Conservation (phyloP, 2,113 vertebrate species). For the Pardalotus punctatus region DNA sequence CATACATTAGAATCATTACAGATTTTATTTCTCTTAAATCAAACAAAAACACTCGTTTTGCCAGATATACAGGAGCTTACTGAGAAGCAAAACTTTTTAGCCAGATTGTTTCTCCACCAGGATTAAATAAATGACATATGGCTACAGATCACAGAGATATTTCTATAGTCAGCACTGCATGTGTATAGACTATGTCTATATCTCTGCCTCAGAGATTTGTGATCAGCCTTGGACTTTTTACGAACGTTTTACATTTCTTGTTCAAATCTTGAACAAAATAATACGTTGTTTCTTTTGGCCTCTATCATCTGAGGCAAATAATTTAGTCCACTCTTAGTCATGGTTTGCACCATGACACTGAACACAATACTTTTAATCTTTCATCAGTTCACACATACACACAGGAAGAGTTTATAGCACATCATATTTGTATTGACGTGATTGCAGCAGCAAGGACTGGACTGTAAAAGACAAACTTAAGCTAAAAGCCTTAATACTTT, state of each 20-base stretch:
- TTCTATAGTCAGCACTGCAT: neutral
- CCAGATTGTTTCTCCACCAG: neutral
- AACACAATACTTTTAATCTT: neutral
- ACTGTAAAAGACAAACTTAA: neutral
- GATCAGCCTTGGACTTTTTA: neutral
- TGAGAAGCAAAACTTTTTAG: neutral
- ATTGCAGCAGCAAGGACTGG: neutral
- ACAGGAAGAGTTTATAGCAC: neutral
- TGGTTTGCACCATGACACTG: neutral
- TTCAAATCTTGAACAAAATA: neutral
- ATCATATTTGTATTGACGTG: neutral
- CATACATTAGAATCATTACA: neutral
- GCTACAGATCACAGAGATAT: neutral
- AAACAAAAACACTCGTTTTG: neutral
- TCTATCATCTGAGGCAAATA: neutral
- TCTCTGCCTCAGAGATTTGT: neutral
- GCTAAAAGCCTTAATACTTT: neutral
- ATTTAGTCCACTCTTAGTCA: neutral
- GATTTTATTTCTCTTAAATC: neutral
- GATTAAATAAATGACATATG: neutral
- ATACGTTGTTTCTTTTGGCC: neutral
- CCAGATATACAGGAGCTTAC: too few species aligned
- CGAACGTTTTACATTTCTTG: neutral
- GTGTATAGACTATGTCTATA: accelerated
- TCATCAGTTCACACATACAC: neutral